Conservation (phyloP, 64 coral and sea anemone genomes). For the Catalaphyllia jardinei region DNA sequence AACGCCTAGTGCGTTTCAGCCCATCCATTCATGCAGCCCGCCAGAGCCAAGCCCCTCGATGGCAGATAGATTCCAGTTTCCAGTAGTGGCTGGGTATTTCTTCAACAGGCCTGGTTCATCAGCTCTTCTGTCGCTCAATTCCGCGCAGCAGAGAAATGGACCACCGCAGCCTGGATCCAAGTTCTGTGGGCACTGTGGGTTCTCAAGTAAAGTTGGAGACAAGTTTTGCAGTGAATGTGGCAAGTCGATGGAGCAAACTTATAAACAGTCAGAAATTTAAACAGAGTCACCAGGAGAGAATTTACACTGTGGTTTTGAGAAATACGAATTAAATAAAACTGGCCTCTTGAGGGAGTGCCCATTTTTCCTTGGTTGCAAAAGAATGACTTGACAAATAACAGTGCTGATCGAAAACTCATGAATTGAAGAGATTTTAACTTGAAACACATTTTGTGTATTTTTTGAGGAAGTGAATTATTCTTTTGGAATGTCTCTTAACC, state of each 20-base stretch:
- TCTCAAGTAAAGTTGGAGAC: slow-evolving; percentile 42
- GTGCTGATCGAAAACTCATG: too few species aligned
- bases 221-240: slow-evolving; percentile 75
- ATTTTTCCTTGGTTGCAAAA: too few species aligned
- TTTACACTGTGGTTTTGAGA: not conserved
- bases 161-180: not conserved
- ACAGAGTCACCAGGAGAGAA: not conserved
- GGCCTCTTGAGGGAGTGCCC: too few species aligned
- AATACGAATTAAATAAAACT: too few species aligned
- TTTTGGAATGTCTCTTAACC: too few species aligned
- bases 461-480: too few species aligned
- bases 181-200: slow-evolving; percentile 54
- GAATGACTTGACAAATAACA: too few species aligned
- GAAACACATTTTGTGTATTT: too few species aligned
- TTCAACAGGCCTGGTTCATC: slow-evolving; percentile 41
- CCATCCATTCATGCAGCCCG: slow-evolving; percentile 24
- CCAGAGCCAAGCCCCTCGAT: slow-evolving; percentile 6
- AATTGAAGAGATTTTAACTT: too few species aligned
- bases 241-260: slow-evolving; percentile 12
- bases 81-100: slow-evolving; percentile 28
- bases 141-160: slow-evolving; percentile 19
- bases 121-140: slow-evolving; percentile 22
- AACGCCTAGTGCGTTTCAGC: slow-evolving; percentile 55
- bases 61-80: slow-evolving; percentile 54
- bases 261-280: not conserved